These are phyloP conservation scores for Microcebus murinus DNA, from an alignment of 2,113 vertebrate species.

Conservation along the genomic window DNA sequence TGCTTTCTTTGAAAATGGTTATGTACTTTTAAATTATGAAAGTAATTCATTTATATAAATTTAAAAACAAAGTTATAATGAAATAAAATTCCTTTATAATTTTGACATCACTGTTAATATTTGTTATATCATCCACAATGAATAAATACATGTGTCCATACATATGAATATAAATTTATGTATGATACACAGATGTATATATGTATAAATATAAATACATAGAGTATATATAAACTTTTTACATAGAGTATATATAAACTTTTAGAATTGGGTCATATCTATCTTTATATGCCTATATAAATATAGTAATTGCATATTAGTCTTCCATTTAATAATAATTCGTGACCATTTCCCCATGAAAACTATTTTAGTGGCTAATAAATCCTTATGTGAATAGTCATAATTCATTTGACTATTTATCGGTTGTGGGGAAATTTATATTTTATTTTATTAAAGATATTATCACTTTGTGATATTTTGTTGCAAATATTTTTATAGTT, in stretches of 20 bases:
- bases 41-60: not conserved
- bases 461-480: not conserved
- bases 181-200: not conserved
- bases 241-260: not conserved
- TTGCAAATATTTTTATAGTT: constrained; percentile 2
- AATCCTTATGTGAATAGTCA: not conserved
- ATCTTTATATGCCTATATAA: not conserved
- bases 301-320: not conserved
- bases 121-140: not conserved
- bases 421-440: not conserved
- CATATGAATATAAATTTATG: not conserved
- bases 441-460: constrained; percentile 1
- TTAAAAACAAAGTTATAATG: not conserved
- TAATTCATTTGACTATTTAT: not conserved
- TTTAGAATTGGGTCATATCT: not conserved
- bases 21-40: not conserved
- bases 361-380: not conserved
- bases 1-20: not conserved
- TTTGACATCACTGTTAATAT: not conserved
- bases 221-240: not conserved
- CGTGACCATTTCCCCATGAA: not conserved
- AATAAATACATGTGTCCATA: not conserved
- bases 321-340: not conserved
- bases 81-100: not conserved
- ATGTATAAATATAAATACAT: not conserved